Evolutionary conservation across 1,140 invertebrate genomes (phyloP).

Genomic region (Neodiprion lecontei): DNA sequence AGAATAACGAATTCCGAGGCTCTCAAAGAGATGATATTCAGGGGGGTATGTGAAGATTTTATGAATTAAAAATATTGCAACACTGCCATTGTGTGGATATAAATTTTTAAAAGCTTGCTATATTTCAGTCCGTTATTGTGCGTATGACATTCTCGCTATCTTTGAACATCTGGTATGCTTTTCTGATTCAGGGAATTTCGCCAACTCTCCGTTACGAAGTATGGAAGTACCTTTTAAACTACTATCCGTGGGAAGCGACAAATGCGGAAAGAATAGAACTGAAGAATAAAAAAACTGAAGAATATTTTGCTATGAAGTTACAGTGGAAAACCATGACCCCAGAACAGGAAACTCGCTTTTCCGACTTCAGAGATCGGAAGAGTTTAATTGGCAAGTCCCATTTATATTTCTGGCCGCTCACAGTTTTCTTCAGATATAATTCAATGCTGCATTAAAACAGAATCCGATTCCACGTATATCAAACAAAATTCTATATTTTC

Average conservation of each 20-base stretch:
- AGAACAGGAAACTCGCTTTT: conserved; percentile 89
- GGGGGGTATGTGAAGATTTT: conserved; percentile 74
- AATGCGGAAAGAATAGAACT: conserved; percentile 73
- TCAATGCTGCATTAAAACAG: not conserved
- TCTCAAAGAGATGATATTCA: conserved; percentile 85
- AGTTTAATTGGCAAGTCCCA: conserved; percentile 80
- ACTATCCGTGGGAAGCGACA: conserved; percentile 86
- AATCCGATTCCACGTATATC: not conserved
- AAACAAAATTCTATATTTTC: conserved; percentile 38
- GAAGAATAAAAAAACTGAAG: conserved; percentile 77
- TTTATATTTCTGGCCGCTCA: conserved; percentile 8
- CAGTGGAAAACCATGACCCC: conserved; percentile 94
- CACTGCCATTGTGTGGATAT: conserved; percentile 14
- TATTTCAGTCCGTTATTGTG: conserved; percentile 9
- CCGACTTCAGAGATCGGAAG: conserved; percentile 88
- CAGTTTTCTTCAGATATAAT: not conserved
- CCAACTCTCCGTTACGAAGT: conserved; percentile 81
- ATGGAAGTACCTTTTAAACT: conserved; percentile 95
- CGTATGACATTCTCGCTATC: not conserved
- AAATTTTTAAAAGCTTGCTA: conserved; percentile 15
- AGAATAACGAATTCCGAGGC: conserved; percentile 72
- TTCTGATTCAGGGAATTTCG: conserved; percentile 67
- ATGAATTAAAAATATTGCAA: not conserved
- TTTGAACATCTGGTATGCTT: not conserved
- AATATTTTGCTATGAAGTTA: conserved; percentile 95